These are phyloP conservation scores for Bedellia somnulentella DNA, from an alignment of 2,888 invertebrate genomes.

Conservation along the genomic window DNA sequence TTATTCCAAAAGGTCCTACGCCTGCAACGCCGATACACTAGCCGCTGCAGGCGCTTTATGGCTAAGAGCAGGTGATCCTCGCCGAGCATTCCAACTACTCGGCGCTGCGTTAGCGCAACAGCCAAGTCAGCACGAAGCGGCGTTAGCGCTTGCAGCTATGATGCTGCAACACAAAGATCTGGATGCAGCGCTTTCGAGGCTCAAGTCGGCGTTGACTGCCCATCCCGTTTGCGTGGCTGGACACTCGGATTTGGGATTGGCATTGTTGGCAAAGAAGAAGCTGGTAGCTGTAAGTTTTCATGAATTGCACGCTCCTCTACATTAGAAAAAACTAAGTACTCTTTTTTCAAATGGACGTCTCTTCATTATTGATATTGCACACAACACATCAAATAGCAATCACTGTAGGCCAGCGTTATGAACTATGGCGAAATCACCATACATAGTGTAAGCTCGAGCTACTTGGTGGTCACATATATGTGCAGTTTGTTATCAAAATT, in stretches of 20 bases:
- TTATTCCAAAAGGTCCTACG: conserved; percentile 30
- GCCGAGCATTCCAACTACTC: conserved; percentile 55
- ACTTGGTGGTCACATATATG: no score
- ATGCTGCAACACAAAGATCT: conserved; percentile 50
- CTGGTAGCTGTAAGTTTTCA: conserved; percentile 33
- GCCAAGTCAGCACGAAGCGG: conserved; percentile 45
- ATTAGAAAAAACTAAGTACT: no score
- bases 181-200: conserved; percentile 46
- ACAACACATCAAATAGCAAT: no score
- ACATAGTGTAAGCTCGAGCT: no score
- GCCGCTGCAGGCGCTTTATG: conserved; percentile 52
- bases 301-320: no score
- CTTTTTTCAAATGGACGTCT: no score
- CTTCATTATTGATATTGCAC: no score
- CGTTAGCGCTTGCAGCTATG: conserved; percentile 56
- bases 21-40: conserved; percentile 52
- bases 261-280: conserved; percentile 42
- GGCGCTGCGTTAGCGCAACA: conserved; percentile 53
- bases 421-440: no score
- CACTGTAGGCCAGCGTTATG: no score
- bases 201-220: conserved; percentile 44
- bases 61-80: conserved; percentile 46
- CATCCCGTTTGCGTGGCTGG: conserved; percentile 47
- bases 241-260: conserved; percentile 40
- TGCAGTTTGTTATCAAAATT: no score